Evolutionary conservation across 1,140 invertebrate genomes (phyloP), one percentile per base, ranked within the genome.

Genomic region (Acyrthosiphon pisum): DNA sequence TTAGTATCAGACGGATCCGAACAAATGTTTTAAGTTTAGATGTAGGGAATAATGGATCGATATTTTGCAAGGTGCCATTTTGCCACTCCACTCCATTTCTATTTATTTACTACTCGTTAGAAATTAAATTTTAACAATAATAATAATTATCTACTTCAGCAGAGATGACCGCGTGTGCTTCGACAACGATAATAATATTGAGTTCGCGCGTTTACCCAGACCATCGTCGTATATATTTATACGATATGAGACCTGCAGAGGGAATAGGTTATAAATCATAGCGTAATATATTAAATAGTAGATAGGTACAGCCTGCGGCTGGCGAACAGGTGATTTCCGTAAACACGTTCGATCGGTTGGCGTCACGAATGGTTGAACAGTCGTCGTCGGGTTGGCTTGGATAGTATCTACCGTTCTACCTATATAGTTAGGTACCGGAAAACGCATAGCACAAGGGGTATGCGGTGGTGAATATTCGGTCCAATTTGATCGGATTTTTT

Each of bases 281-380:
- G 0, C n/a, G 20, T 35, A n/a, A 76, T 18, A 76, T 68, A 76
- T 76, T n/a, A 76, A 76, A 76, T 18, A n/a, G n/a, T 76, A 48
- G 46, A 53, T 23, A 35, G 30, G 60, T n/a, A 8, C 60, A 68
- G 60, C 30, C 6, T 18, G 30, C 30, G 30, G 3, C 60, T 14
- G 60, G 6, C 14, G 30, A 76, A 76, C 60, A n/a, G 60, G 60
- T 76, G 60, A 76, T 76, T n/a, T 76, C 60, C 60, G n/a, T 35
- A 6, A n/a, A 30, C 26, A 30, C 87, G 48, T n/a, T 53, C 46
- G 50, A 89, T 68, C 89, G 53, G 41, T 18, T 11, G 37, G 41
- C 37, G 89, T 90, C 50, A 90, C 89, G 53, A 37, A 90, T 41
- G 89, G 35, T 60, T 37, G 89, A n/a, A 87, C 22, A 6, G 18